A percentile compares a stretch with the other conserved stretches of the same genome.
Evolutionary conservation across 2,797 vertebrate species (phyloP).

Genomic region (Pseudochirops cupreus): DNA sequence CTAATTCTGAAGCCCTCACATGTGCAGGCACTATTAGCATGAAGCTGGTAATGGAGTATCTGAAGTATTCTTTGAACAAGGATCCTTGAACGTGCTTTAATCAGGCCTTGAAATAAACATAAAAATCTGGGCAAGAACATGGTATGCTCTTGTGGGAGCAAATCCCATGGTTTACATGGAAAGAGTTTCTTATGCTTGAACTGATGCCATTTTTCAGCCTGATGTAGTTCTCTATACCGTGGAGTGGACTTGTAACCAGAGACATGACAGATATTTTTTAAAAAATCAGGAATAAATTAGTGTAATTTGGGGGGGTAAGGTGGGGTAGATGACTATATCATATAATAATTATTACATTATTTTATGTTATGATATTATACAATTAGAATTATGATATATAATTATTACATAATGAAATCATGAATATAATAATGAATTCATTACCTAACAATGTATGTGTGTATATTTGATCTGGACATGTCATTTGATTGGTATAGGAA

Average conservation of each 20-base stretch:
- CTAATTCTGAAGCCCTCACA: background rate
- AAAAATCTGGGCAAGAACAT: background rate
- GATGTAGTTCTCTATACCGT: background rate
- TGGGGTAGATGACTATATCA: background rate
- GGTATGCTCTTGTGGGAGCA: fast-evolving
- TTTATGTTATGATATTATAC: too few relatives aligned
- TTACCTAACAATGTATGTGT: background rate
- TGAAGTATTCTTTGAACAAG: background rate
- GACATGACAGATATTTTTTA: background rate
- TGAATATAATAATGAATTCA: background rate
- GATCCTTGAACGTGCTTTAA: too few relatives aligned
- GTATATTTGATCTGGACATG: background rate
- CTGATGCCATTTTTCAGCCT: background rate
- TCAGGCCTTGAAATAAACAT: background rate
- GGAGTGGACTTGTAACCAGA: background rate
- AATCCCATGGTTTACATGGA: too few relatives aligned
- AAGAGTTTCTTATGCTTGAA: too few relatives aligned
- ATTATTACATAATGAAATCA: too few relatives aligned
- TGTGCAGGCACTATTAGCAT: background rate
- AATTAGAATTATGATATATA: too few relatives aligned
- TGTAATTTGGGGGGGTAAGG: background rate
- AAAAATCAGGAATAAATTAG: background rate
- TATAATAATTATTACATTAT: too few relatives aligned
- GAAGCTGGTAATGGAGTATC: background rate
- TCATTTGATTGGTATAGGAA: background rate